Percentiles rank a stretch among this genome's conserved stretches.
phyloP scores from a whole-genome alignment of 2,888 invertebrate species.

The Tetheella fluctuosa region DNA sequence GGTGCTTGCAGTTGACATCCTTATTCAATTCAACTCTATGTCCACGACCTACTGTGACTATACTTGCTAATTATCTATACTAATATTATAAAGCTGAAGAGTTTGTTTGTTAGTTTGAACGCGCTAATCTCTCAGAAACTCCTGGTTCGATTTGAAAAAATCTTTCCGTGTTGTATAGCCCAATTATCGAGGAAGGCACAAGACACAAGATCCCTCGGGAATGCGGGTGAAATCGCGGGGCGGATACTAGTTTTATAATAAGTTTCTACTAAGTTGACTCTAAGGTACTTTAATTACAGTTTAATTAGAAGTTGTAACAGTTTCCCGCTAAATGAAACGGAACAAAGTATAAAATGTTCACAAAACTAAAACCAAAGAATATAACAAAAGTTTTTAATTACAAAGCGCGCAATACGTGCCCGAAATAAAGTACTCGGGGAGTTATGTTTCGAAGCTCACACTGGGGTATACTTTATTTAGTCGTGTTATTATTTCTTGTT shows the following conservation, averaged over 20 bases:
- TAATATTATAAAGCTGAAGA: too few species aligned
- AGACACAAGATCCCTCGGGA: too few species aligned
- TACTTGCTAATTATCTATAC: too few species aligned
- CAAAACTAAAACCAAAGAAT: constrained; percentile 18
- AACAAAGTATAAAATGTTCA: constrained; percentile 4
- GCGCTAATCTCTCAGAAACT: too few species aligned
- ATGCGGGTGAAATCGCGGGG: too few species aligned
- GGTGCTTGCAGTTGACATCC: too few species aligned
- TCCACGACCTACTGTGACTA: background rate
- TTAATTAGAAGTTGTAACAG: background rate
- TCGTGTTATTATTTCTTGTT: background rate
- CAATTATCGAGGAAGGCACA: too few species aligned
- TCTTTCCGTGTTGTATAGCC: too few species aligned
- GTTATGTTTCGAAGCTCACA: constrained; percentile 1
- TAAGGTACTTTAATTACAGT: background rate
- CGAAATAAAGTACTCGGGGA: constrained; percentile 16
- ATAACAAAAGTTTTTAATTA: constrained; percentile 31
- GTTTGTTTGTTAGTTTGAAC: too few species aligned
- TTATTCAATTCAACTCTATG: background rate
- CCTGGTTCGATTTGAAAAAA: too few species aligned
- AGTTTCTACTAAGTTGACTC: too few species aligned
- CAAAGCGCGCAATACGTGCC: constrained; percentile 24
- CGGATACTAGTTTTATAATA: too few species aligned
- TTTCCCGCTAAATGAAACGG: background rate
- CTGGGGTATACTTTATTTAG: background rate